These are phyloP conservation scores for Cephalopholis sonnerati DNA, from an alignment of 2,113 vertebrate species.

Conservation along the genomic window DNA sequence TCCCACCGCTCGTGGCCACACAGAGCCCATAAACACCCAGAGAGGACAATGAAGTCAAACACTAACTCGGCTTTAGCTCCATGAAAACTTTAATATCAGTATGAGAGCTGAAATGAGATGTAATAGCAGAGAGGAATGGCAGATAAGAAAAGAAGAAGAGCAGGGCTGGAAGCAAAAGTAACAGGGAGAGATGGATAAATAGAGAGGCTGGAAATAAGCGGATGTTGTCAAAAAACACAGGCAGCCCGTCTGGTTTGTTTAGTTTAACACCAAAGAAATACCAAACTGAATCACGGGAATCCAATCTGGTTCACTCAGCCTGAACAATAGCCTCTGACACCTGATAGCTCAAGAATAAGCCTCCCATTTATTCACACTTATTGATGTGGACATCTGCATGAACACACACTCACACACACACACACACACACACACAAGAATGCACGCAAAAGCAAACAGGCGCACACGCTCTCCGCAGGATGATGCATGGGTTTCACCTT, in stretches of 20 bases:
- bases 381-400: constrained; percentile 65
- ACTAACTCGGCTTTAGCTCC: not conserved
- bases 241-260: constrained; percentile 57
- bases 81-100: constrained; percentile 8
- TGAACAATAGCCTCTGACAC: constrained; percentile 69
- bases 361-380: constrained; percentile 43
- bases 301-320: constrained; percentile 66
- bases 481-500: constrained; percentile 74
- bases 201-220: constrained; percentile 41
- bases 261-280: constrained; percentile 60
- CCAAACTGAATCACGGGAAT: constrained; percentile 71
- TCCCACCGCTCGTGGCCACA: constrained; percentile 5
- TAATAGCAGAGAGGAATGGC: not conserved
- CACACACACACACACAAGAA: constrained; percentile 49
- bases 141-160: not conserved
- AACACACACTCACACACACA: constrained; percentile 41
- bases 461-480: constrained; percentile 21
- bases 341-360: constrained; percentile 63
- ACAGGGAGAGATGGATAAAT: constrained; percentile 12
- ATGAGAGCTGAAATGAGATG: constrained; percentile 14
- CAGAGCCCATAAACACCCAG: constrained; percentile 14
- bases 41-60: not conserved
- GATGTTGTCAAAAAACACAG: constrained; percentile 48
- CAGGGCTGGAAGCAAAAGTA: constrained; percentile 1
- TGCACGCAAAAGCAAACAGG: constrained; percentile 61